Evolutionary conservation across 2,113 vertebrate species (phyloP).

Genomic region (Chitala chitala): DNA sequence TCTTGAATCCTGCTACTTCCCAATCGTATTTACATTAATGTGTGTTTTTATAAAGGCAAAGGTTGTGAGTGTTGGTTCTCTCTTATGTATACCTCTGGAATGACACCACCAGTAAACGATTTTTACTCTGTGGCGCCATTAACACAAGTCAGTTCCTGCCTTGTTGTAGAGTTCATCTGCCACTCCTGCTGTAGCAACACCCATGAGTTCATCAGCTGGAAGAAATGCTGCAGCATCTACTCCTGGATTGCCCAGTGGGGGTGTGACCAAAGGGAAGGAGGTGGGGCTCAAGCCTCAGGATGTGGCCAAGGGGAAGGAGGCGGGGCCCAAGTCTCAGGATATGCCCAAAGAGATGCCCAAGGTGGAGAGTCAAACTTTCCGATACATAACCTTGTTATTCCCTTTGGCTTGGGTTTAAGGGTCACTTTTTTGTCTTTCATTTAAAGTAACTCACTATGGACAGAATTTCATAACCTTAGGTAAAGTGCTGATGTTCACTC

Average conservation of each 20-base stretch:
- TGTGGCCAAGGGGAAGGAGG: conserved; percentile 8
- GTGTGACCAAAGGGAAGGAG: conserved; percentile 11
- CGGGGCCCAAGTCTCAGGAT: conserved; percentile 38
- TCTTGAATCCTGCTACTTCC: too few species aligned
- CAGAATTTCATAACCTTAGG: too few species aligned
- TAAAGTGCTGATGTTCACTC: too few species aligned
- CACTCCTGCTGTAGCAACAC: conserved; percentile 39
- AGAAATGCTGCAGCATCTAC: background rate
- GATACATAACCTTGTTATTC: background rate
- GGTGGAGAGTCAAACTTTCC: conserved; percentile 4
- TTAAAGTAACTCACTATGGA: background rate
- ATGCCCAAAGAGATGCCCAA: background rate
- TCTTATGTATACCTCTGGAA: too few species aligned
- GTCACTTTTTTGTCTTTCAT: background rate
- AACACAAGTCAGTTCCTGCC: conserved; percentile 22
- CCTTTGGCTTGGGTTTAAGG: background rate
- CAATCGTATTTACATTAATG: too few species aligned
- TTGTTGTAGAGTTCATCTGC: conserved; percentile 42
- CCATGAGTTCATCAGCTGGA: conserved; percentile 22
- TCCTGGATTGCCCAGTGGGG: background rate
- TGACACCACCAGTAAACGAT: background rate
- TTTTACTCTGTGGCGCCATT: background rate
- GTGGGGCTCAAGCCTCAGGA: conserved; percentile 39
- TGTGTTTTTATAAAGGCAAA: too few species aligned
- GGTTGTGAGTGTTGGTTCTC: too few species aligned